Base-by-base conservation (phyloP, 2,888 invertebrate genomes). In the Onchidella celtica region DNA sequence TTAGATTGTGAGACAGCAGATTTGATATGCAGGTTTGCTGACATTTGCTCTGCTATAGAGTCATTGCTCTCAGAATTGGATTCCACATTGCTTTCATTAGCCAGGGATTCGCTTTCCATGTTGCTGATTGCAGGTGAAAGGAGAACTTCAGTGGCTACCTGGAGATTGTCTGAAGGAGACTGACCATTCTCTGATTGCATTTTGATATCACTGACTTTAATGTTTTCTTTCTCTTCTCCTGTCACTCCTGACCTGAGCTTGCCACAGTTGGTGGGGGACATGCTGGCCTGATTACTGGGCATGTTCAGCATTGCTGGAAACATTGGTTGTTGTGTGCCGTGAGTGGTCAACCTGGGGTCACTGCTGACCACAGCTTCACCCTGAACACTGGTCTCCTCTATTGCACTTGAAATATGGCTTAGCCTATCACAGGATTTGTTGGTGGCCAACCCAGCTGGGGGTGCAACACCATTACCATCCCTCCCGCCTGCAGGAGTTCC, bases 21-120 rank as follows among this genome's bases (percentile, higher is more conserved):
- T 24, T 55, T 68, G n/a, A 77, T 77, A 27, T 68, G 24, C 17
- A 77, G 36, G 36, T 66, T 77, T n/a, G 66, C 17, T n/a, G 77
- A 77, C 77, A 77, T 77, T 14, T 77, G 77, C n/a, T 68, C 77
- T 17, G 77, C 66, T 32, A 77, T 72, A 1, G 79, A 72, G 63
- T 70, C 70, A 65, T 63, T 70, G 24, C 79, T 79, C 36, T 70
- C 70, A 36, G 40, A 47, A 32, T 47, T 72, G 21, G 55, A 21
- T 2, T 72, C 72, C 55, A 72, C 6, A 59, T 24, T 4, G 14
- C n/a, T n/a, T 24, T 66, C 66, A 21, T 21, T 27, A 29, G 66
- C 6, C 66, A 24, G 9, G 55, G 55, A 55, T 55, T 55, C 55
- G 17, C 55, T 55, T 17, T 55, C 55, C n/a, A n/a, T n/a, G n/a